Evolutionary conservation across 2,888 invertebrate species (phyloP).

Genomic region (Digitonthophagus gazella): DNA sequence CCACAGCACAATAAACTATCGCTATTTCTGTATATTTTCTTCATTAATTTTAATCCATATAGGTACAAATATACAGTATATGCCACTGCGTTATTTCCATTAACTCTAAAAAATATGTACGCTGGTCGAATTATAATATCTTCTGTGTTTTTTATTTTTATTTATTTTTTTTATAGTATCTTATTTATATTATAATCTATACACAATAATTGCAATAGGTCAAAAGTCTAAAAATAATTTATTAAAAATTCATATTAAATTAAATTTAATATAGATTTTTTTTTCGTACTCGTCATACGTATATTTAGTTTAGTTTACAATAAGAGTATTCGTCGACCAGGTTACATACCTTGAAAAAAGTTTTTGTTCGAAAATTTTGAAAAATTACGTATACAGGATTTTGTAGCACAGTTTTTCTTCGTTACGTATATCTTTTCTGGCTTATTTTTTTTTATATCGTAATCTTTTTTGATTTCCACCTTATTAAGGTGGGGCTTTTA

Average conservation of each 20-base stretch:
- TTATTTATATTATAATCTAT: background rate
- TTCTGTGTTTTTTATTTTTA: background rate
- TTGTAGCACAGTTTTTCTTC: conserved; percentile 43
- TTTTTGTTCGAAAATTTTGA: conserved; percentile 35
- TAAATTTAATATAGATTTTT: too few species aligned
- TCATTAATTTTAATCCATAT: conserved; percentile 48
- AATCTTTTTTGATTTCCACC: conserved; percentile 27
- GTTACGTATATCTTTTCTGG: conserved; percentile 49
- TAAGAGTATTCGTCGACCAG: conserved; percentile 7
- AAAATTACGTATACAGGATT: conserved; percentile 48
- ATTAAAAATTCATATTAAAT: conserved; percentile 8
- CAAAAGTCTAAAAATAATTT: conserved; percentile 14
- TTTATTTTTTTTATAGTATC: background rate
- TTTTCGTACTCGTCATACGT: too few species aligned
- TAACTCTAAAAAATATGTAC: conserved; percentile 19
- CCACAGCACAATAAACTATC: conserved; percentile 55
- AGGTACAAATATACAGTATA: conserved; percentile 53
- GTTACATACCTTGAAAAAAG: conserved; percentile 17
- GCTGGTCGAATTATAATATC: conserved; percentile 41
- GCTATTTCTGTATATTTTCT: conserved; percentile 38
- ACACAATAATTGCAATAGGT: background rate
- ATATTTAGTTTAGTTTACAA: too few species aligned
- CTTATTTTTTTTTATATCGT: conserved; percentile 26
- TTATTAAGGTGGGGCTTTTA: conserved; percentile 40
- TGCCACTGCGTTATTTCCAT: conserved; percentile 46